A percentile compares a stretch with the other conserved stretches of the same genome.
phyloP scores from a whole-genome alignment of 2,888 invertebrate species.

The Dryadula phaetusa region DNA sequence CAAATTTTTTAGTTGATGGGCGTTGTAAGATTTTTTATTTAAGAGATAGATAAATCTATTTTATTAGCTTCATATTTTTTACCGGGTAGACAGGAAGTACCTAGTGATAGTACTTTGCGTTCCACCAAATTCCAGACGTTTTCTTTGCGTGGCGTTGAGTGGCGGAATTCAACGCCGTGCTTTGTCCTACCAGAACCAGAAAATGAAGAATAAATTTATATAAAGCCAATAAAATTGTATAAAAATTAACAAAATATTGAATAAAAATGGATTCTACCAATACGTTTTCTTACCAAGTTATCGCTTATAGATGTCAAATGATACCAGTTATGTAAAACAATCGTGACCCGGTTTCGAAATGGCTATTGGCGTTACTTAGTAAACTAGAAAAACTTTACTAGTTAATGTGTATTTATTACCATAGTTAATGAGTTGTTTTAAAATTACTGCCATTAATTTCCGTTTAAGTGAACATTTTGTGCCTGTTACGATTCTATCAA shows the following conservation, averaged over 20 bases:
- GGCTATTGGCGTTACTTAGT: constrained; percentile 46
- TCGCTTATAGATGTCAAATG: constrained; percentile 18
- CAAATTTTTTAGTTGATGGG: too few species aligned
- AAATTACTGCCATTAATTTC: constrained; percentile 28
- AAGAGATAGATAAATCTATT: too few species aligned
- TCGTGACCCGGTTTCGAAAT: constrained; percentile 50
- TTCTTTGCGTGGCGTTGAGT: too few species aligned
- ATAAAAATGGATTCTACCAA: background rate
- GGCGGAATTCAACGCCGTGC: too few species aligned
- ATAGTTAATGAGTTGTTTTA: constrained; percentile 41
- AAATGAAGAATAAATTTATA: background rate
- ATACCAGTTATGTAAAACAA: constrained; percentile 56
- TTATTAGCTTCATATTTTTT: too few species aligned
- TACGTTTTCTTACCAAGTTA: constrained; percentile 3
- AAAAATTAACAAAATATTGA: background rate
- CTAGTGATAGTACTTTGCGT: too few species aligned
- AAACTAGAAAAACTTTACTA: constrained; percentile 41
- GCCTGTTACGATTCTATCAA: too few species aligned
- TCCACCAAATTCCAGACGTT: too few species aligned
- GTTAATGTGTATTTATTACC: constrained; percentile 42
- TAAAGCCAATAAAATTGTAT: background rate
- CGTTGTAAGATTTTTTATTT: too few species aligned
- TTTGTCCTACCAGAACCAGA: too few species aligned
- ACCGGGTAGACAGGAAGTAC: too few species aligned
- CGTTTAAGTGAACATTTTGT: constrained; percentile 10